These are phyloP conservation scores for Bradypus variegatus DNA, from an alignment of 2,797 vertebrate species.

Conservation along the genomic window DNA sequence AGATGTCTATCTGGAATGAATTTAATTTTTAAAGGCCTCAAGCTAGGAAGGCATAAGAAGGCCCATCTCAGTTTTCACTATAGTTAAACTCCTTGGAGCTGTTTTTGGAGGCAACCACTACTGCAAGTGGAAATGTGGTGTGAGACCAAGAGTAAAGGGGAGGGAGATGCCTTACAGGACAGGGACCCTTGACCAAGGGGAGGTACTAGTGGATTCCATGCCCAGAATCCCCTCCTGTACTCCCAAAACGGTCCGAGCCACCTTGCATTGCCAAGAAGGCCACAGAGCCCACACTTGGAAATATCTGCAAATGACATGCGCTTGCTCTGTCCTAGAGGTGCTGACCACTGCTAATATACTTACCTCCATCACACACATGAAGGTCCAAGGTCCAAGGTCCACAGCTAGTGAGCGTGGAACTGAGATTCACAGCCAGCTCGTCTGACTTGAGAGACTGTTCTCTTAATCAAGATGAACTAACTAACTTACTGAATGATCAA, in stretches of 20 bases:
- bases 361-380: not conserved
- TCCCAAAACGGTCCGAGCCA: not conserved
- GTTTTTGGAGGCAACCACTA: not conserved
- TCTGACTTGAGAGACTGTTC: not conserved
- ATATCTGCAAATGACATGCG: not conserved
- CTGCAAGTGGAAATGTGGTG: rapidly evolving
- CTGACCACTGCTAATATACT: not conserved
- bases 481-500: not conserved
- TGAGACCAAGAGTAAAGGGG: not conserved
- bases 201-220: rapidly evolving
- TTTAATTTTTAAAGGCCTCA: not conserved
- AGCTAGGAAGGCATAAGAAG: not conserved
- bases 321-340: not conserved
- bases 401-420: not conserved
- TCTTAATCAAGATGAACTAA: not conserved
- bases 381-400: not conserved
- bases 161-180: not conserved
- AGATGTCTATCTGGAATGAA: not conserved
- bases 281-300: too few relatives aligned
- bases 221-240: not conserved
- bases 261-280: too few relatives aligned
- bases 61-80: not conserved
- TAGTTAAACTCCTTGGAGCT: not conserved
- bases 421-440: not conserved
- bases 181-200: rapidly evolving